Evolutionary conservation across 2,113 vertebrate species (phyloP), one percentile per base, ranked within the genome.

Genomic region (Alexandromys fortis): DNA sequence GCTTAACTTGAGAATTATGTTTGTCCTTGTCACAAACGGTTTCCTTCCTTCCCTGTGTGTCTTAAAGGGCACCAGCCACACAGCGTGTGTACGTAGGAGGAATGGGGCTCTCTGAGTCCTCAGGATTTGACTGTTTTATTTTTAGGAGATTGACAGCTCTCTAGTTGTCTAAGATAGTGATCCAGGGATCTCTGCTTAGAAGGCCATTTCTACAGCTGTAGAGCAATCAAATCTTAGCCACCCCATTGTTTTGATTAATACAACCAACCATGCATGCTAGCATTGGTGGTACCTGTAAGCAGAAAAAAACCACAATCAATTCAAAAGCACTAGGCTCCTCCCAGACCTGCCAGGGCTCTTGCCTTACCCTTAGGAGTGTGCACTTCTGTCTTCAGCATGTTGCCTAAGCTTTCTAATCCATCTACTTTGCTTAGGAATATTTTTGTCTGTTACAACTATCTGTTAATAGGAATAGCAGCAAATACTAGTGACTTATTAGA

Each of bases 351-450:
- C 70, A 58, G 8, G 7, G 58, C 58, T 21, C 58, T 19, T 33
- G 3, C 49, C 63, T 92, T 58, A 58, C 47, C 49, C 33, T 35
- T 55, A 26, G 11, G 70, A 72, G 19, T 38, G 35, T 73, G 70
- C 33, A 10, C 70, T 38, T n/a, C 70, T 17, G 70, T 49, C 67
- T 93, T 70, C 9, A 72, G 6, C 38, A 55, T 22, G 7, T 13
- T 11, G 65, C 30, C 67, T 81, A 14, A 94, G 42, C 24, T 91
- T 95, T 90, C 78, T 52, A 92, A 65, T 83, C 86, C 3, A 61
- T 90, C 22, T 92, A 8, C 47, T 93, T 92, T 78, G 45, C 49
- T 91, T 86, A 86, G 65, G 67, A 94, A 75, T 90, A 26, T 68
- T n/a, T 90, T 93, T 93, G 11, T 17, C 67, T 83, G 12, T 28